Base-by-base conservation (phyloP, 1,140 invertebrate species). In the Akabosia matsudoensis region DNA sequence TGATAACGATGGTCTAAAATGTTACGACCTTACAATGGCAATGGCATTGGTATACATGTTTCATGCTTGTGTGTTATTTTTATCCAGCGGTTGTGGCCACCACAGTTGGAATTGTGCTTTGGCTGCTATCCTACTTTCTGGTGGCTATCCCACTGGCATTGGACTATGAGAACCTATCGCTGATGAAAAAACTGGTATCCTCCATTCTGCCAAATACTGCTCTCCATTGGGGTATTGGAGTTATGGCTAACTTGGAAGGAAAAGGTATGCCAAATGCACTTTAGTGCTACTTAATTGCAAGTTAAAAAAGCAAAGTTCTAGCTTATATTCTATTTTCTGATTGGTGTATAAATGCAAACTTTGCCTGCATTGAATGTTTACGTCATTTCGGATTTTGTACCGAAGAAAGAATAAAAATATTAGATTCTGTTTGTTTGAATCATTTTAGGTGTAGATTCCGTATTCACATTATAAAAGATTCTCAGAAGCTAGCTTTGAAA, bases 61-160 rank as follows among this genome's bases (percentile, higher is more conserved):
- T 7, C 37, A 45, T 45, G 37, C 37, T 10, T 45, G 7, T 45
- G 37, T 45, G 37, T 45, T 45, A 45, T 7, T 70, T 70, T 45
- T 72, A 7, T 34, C 70, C 70, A 72, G 33, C 61, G 61, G 61
- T 67, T 34, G 45, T 51, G 33, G 70, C 70, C 33, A 72, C 70
- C 37, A 51, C 70, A 22, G 33, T 72, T 72, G 70, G 70, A 45
- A 72, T 72, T 2, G 70, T 72, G 34, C 33, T 51, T 22, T 72
- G 70, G 70, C 37, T 72, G 3, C 14, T 72, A 34, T 45, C 37
- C 70, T 72, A 72, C 70, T 72, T 72, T 16, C 16, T 72, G 70
- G 33, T 72, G 16, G 70, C 70, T 24, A 18, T 72, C 26, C 70
- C 70, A 13, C n/a, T 72, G 33, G 31, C 33, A 24, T 28, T 45